A percentile compares a stretch with the other conserved stretches of the same genome.
Conservation (phyloP, 2,797 vertebrate species). For the Kryptopterus vitreolus region DNA sequence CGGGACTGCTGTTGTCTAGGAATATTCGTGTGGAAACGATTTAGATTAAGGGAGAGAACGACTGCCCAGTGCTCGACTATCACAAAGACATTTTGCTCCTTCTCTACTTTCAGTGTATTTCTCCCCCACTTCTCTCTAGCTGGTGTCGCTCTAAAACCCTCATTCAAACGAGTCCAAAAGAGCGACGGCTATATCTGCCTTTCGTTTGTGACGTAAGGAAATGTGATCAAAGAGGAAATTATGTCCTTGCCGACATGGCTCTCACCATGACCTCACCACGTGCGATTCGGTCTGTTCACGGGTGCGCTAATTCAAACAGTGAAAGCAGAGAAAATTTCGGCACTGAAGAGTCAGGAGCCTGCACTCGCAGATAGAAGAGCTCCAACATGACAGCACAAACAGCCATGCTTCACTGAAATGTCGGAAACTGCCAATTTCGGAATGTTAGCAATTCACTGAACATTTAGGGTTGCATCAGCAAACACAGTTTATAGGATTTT, state of each 20-base stretch:
- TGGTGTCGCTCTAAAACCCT: slow-evolving; percentile 27
- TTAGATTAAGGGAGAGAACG: slow-evolving; percentile 74
- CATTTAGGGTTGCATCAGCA: slow-evolving; percentile 55
- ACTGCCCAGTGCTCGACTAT: slow-evolving; percentile 76
- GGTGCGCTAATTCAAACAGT: slow-evolving; percentile 44
- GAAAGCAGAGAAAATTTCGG: slow-evolving; percentile 51
- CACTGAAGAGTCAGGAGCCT: slow-evolving; percentile 50
- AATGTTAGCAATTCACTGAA: slow-evolving; percentile 49
- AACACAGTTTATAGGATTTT: slow-evolving; percentile 56
- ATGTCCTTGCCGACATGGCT: slow-evolving; percentile 30
- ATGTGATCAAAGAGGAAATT: slow-evolving; percentile 43
- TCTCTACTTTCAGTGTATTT: slow-evolving; percentile 72
- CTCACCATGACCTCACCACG: slow-evolving; percentile 28
- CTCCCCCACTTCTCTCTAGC: slow-evolving; percentile 63
- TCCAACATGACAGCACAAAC: slow-evolving; percentile 49
- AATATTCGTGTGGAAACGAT: slow-evolving; percentile 83
- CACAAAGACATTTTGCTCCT: slow-evolving; percentile 76
- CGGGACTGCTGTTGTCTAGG: slow-evolving; percentile 81
- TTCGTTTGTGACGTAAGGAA: slow-evolving; percentile 35
- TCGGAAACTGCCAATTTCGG: slow-evolving; percentile 54
- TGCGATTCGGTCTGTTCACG: slow-evolving; percentile 27
- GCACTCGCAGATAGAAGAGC: slow-evolving; percentile 51
- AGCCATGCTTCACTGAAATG: slow-evolving; percentile 45
- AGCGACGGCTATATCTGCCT: slow-evolving; percentile 53
- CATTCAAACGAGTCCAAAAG: slow-evolving; percentile 48